Evolutionary conservation across 2,888 invertebrate genomes (phyloP).

Genomic region (Drosophila macrothrix): DNA sequence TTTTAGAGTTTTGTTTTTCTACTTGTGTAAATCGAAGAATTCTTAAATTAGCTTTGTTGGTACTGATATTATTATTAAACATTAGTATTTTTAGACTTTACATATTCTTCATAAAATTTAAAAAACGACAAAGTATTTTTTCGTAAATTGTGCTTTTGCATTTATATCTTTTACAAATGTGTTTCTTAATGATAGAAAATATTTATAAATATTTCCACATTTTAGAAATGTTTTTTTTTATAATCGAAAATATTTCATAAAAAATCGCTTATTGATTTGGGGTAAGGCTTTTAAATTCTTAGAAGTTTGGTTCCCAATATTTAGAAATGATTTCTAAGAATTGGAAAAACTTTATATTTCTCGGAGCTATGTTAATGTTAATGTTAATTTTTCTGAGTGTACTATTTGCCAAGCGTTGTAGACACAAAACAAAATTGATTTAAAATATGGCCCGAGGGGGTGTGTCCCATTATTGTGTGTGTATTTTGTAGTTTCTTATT

Average conservation of each 20-base stretch:
- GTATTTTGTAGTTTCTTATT: not conserved
- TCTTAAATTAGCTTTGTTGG: not conserved
- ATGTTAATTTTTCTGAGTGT: not conserved
- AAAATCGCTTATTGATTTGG: not conserved
- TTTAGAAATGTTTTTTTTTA: not conserved
- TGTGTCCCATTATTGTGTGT: constrained; percentile 56
- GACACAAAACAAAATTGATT: constrained; percentile 27
- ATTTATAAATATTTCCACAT: not conserved
- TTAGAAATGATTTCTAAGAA: not conserved
- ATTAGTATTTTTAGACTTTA: too few relatives aligned
- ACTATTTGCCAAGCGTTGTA: not conserved
- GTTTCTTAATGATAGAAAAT: too few relatives aligned
- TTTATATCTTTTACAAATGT: not conserved
- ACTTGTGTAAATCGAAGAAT: not conserved
- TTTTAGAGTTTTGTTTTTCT: fast-evolving
- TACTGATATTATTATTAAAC: not conserved
- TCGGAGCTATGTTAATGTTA: not conserved
- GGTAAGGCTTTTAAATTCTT: not conserved
- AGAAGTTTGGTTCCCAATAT: not conserved
- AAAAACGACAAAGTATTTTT: too few relatives aligned
- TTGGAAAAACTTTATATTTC: not conserved
- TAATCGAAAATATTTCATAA: not conserved
- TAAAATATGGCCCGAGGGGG: constrained; percentile 53
- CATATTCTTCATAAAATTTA: too few relatives aligned
- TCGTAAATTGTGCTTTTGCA: not conserved